A percentile compares a stretch with the other conserved stretches of the same genome.
Evolutionary conservation across 1,140 invertebrate species (phyloP).

Genomic region (Nymphalis io): DNA sequence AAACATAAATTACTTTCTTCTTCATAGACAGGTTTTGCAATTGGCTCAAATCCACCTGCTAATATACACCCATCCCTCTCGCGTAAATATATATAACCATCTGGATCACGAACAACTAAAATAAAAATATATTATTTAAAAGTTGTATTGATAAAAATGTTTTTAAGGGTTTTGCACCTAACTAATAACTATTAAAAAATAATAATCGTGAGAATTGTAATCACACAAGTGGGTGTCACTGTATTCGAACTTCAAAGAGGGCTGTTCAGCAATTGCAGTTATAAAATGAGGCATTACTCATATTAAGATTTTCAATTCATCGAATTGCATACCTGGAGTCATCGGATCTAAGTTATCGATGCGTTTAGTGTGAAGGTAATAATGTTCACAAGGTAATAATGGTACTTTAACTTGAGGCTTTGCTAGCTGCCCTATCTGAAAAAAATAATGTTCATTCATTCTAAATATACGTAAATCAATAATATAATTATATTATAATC

Average conservation of each 20-base stretch:
- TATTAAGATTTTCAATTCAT: neutral
- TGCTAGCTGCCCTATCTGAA: constrained; percentile 89
- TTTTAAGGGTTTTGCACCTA: no score
- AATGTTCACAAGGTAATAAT: constrained; percentile 95
- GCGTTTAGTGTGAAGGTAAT: constrained; percentile 93
- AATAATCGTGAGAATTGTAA: neutral
- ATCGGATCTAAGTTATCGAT: constrained; percentile 86
- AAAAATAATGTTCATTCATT: constrained; percentile 18
- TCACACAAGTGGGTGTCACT: neutral
- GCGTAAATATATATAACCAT: constrained; percentile 93
- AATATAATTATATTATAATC: no score
- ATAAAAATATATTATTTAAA: neutral
- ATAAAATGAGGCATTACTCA: neutral
- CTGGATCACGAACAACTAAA: constrained; percentile 92
- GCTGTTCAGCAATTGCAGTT: neutral
- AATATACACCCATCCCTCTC: constrained; percentile 90
- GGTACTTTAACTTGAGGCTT: constrained; percentile 94
- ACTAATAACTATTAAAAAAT: no score
- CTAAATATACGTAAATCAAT: no score
- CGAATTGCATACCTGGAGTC: constrained; percentile 82
- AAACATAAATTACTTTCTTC: constrained; percentile 77
- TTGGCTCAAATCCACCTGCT: constrained; percentile 92
- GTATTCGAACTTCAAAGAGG: neutral
- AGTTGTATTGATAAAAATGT: neutral
- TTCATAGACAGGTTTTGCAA: constrained; percentile 94